Base-by-base conservation (phyloP, 1,140 invertebrate genomes). In the Nephila pilipes region DNA sequence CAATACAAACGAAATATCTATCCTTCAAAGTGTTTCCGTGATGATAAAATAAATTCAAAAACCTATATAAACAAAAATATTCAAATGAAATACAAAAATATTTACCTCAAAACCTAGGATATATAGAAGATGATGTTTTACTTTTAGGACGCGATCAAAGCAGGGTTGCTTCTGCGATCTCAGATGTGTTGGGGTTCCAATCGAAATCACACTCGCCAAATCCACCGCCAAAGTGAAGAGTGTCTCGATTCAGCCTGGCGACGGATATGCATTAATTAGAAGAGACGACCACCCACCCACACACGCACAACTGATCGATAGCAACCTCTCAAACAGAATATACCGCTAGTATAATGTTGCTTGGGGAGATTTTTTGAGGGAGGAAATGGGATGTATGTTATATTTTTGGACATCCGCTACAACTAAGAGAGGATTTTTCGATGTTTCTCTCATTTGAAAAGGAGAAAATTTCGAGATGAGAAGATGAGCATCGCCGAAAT, bases 231-330 rank as follows among this genome's bases (percentile, higher is more conserved):
- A 75, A 75, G 10, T 75, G 32, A 18, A 29, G 65, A 14, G 65
- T 75, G 14, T 36, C 32, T 32, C 65, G 32, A 29, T 32, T 75
- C 29, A 36, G 65, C 29, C 12, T 75, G 69, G 69, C 69, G 69
- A 75, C 29, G 32, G 69, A 32, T 18, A 32, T 75, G 29, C 69
- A 75, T 75, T 75, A 75, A 75, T 75, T 75, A 75, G 69, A 32
- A 46, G 12, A 6, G 0, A 46, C 46, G 6, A 10, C 46, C 46
- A 6, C 46, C 46, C 38, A 1, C 69, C 18, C 65, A 3, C 1
- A 32, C 4, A 29, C 14, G 29, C 2, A 22, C 63, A 12, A 69
- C 63, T 69, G 29, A 75, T 75, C 69, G 69, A 75, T 75, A 75
- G 18, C 18, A 75, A 32, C 29, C 12, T 75, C 18, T 75, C 69